Evolutionary conservation across 2,888 invertebrate genomes (phyloP).

Genomic region (Bruchidius siliquastri): DNA sequence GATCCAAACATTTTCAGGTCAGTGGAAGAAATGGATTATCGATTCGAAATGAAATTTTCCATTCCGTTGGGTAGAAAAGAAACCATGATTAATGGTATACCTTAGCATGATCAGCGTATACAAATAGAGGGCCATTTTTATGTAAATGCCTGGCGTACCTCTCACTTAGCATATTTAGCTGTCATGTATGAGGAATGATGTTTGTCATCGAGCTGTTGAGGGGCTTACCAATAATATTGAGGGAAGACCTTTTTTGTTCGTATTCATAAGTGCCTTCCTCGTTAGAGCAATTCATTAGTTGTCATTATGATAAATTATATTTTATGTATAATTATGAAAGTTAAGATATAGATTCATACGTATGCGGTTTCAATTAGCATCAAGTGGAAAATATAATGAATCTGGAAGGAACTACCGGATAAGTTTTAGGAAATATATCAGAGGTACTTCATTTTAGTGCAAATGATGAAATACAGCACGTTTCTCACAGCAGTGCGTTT

Average conservation of each 20-base stretch:
- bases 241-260: not conserved
- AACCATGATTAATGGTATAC: not conserved
- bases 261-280: not conserved
- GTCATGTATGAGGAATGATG: not conserved
- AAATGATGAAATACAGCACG: too few species aligned
- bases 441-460: too few species aligned
- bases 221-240: not conserved
- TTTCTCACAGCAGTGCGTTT: too few species aligned
- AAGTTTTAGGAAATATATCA: too few species aligned
- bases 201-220: not conserved
- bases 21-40: not conserved
- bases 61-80: not conserved
- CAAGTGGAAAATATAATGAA: too few species aligned
- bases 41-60: not conserved
- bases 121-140: not conserved
- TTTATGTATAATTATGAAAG: too few species aligned
- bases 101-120: not conserved
- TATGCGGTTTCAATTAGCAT: too few species aligned
- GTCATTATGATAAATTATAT: too few species aligned
- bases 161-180: not conserved
- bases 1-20: not conserved
- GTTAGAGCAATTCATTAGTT: too few species aligned
- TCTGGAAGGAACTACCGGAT: too few species aligned
- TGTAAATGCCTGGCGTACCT: not conserved
- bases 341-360: too few species aligned